Percentiles rank a stretch among this genome's conserved stretches.
phyloP scores from a whole-genome alignment of 2,888 invertebrate genomes.

The Synanthedon andrenaeformis region DNA sequence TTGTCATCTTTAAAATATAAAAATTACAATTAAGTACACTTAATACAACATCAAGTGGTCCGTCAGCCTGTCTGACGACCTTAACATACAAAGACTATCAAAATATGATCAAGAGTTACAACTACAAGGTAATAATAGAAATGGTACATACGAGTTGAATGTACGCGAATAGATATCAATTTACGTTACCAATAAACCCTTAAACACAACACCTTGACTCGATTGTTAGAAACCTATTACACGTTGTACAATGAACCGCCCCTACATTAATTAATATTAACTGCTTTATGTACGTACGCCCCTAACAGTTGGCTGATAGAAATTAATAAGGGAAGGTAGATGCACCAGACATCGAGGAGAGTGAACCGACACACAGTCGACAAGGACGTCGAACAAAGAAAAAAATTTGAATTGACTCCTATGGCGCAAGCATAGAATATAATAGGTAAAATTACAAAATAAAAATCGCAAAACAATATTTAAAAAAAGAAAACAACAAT shows the following conservation, averaged over 20 bases:
- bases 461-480: too few species aligned
- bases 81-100: too few species aligned
- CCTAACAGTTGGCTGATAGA: conserved; percentile 32
- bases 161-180: not conserved
- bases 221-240: conserved; percentile 34
- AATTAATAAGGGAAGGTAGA: conserved; percentile 44
- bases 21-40: too few species aligned
- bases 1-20: too few species aligned
- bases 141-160: too few species aligned
- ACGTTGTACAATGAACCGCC: conserved; percentile 25
- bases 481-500: too few species aligned
- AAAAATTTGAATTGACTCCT: not conserved
- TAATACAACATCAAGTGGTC: too few species aligned
- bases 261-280: conserved; percentile 49
- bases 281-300: conserved; percentile 40
- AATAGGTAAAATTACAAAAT: too few species aligned
- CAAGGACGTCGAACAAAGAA: conserved; percentile 5
- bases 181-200: not conserved
- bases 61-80: too few species aligned
- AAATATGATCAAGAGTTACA: too few species aligned
- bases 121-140: too few species aligned
- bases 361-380: conserved; percentile 40
- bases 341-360: conserved; percentile 56
- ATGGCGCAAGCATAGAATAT: too few species aligned
- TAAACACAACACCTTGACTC: conserved; percentile 11